Conservation (phyloP, 2,888 invertebrate genomes). For the Orchesellides sinensis region DNA sequence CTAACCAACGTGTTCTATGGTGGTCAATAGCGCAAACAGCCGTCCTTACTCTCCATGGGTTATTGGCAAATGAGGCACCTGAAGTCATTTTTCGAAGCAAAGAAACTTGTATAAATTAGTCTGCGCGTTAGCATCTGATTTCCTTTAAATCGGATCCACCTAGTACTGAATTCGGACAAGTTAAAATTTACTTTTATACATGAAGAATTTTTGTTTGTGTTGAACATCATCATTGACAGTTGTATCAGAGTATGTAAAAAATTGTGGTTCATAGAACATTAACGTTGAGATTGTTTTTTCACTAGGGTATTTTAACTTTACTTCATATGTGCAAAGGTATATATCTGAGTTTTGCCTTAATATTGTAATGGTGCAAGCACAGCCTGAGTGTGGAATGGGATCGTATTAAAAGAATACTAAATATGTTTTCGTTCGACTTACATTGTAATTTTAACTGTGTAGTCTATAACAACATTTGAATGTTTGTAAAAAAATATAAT, state of each 20-base stretch:
- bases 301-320: not conserved
- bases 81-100: slow-evolving; percentile 99
- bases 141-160: too few species aligned
- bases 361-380: slow-evolving; percentile 8
- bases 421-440: slow-evolving; percentile 1
- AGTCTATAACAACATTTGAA: not conserved
- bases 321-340: not conserved
- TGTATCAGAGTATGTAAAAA: too few species aligned
- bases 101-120: slow-evolving; percentile 97
- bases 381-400: slow-evolving; percentile 2
- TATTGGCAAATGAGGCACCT: slow-evolving; percentile 99
- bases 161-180: too few species aligned
- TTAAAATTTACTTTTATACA: too few species aligned
- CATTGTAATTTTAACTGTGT: slow-evolving; percentile 4
- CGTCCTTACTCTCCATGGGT: slow-evolving; percentile 92
- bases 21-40: slow-evolving; percentile 96
- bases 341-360: slow-evolving; percentile 15
- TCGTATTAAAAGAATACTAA: slow-evolving; percentile 1
- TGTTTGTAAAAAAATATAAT: slow-evolving; percentile 15
- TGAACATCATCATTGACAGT: too few species aligned
- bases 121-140: too few species aligned
- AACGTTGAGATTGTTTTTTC: not conserved
- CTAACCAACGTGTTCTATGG: slow-evolving; percentile 95
- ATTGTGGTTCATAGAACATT: too few species aligned
- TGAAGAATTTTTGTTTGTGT: too few species aligned